phyloP scores from a whole-genome alignment of 1,140 invertebrate species.

The Tetramorium simillimum region DNA sequence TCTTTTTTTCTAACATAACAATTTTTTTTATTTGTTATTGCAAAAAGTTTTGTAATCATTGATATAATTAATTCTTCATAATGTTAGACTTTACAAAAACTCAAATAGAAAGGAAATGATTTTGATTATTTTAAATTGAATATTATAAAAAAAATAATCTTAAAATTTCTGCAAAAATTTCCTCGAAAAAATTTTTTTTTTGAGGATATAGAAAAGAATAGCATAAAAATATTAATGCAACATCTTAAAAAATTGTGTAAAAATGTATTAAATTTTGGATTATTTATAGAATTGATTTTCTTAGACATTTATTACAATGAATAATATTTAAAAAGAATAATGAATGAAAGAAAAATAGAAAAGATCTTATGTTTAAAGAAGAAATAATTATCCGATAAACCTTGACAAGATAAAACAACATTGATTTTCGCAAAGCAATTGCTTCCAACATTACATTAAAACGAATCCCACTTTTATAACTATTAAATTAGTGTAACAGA shows the following conservation, averaged over 20 bases:
- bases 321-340: background rate
- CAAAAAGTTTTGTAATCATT: background rate
- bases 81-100: background rate
- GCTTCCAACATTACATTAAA: background rate
- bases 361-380: background rate
- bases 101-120: background rate
- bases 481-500: background rate
- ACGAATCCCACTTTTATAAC: background rate
- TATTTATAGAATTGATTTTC: background rate
- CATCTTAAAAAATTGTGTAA: background rate
- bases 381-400: background rate
- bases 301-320: background rate
- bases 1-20: background rate
- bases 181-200: background rate
- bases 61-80: background rate
- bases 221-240: background rate
- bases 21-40: background rate
- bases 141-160: background rate
- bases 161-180: background rate
- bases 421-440: conserved; percentile 1
- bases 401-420: background rate
- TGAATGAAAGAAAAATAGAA: background rate
- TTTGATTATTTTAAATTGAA: conserved; percentile 4
- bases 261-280: conserved; percentile 1
- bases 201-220: background rate